These are phyloP conservation scores for Mellivora capensis DNA, from an alignment of 2,113 vertebrate genomes.

Conservation along the genomic window DNA sequence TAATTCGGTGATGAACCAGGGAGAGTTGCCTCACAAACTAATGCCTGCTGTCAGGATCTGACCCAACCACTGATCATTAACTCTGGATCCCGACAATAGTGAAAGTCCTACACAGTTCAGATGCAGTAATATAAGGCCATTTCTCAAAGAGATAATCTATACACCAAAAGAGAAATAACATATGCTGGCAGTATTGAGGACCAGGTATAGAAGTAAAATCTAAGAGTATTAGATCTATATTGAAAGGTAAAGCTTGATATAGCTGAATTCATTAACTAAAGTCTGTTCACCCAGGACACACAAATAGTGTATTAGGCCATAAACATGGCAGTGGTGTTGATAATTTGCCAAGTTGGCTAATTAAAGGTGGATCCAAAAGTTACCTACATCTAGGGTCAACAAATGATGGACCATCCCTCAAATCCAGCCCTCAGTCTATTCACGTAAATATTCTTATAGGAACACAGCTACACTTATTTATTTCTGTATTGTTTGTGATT, in stretches of 20 bases:
- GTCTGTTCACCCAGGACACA: not conserved
- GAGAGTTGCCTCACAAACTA: not conserved
- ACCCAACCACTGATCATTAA: not conserved
- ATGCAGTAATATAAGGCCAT: not conserved
- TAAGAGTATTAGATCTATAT: not conserved
- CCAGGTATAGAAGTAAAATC: not conserved
- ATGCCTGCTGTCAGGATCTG: not conserved
- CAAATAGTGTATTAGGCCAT: not conserved
- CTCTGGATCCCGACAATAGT: not conserved
- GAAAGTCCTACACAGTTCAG: not conserved
- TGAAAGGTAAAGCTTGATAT: not conserved
- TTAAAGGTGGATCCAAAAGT: not conserved
- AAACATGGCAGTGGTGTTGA: not conserved
- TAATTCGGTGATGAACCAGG: not conserved
- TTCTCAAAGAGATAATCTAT: not conserved
- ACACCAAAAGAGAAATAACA: not conserved
- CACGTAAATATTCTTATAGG: not conserved
- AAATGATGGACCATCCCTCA: not conserved
- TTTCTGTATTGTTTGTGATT: not conserved
- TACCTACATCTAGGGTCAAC: not conserved
- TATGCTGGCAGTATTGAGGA: not conserved
- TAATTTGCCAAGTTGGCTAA: not conserved
- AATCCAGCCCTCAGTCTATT: not conserved
- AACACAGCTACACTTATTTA: not conserved
- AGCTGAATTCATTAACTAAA: not conserved